These are phyloP conservation scores for Cydia pomonella DNA, from an alignment of 1,140 invertebrate species.

Conservation along the genomic window DNA sequence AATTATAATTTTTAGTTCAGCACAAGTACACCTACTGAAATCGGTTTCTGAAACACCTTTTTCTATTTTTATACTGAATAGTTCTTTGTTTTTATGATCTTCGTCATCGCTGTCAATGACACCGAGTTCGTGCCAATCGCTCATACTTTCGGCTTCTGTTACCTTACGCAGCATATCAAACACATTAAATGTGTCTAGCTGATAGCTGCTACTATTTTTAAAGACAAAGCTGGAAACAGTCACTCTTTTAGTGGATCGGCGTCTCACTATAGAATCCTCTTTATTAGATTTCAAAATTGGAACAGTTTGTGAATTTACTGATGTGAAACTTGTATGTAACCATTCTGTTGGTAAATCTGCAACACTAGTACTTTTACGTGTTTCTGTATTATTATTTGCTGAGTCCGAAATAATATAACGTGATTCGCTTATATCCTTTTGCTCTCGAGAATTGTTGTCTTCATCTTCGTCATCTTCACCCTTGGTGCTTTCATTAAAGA, in stretches of 20 bases:
- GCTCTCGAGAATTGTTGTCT: slow-evolving; percentile 34
- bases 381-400: not conserved
- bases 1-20: slow-evolving; percentile 65
- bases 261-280: slow-evolving; percentile 29
- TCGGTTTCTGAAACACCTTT: slow-evolving; percentile 63
- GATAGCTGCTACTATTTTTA: slow-evolving; percentile 47
- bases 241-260: slow-evolving; percentile 58
- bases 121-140: slow-evolving; percentile 62
- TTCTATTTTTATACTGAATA: slow-evolving; percentile 59
- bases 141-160: slow-evolving; percentile 51
- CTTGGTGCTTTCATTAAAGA: slow-evolving; percentile 15
- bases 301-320: slow-evolving; percentile 8
- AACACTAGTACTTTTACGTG: not conserved
- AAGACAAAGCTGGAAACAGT: slow-evolving; percentile 54
- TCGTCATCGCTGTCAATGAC: slow-evolving; percentile 58
- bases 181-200: slow-evolving; percentile 44
- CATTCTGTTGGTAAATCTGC: not conserved
- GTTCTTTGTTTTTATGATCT: slow-evolving; percentile 43
- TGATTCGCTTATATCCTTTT: slow-evolving; percentile 37
- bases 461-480: slow-evolving; percentile 34
- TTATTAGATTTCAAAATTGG: slow-evolving; percentile 45
- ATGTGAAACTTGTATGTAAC: not conserved
- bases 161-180: slow-evolving; percentile 59
- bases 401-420: slow-evolving; percentile 32
- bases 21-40: slow-evolving; percentile 64